Percentiles rank a stretch among this genome's conserved stretches.
These are phyloP conservation scores for Platycnemis pennipes DNA, from an alignment of 2,888 invertebrate genomes.

Conservation along the genomic window DNA sequence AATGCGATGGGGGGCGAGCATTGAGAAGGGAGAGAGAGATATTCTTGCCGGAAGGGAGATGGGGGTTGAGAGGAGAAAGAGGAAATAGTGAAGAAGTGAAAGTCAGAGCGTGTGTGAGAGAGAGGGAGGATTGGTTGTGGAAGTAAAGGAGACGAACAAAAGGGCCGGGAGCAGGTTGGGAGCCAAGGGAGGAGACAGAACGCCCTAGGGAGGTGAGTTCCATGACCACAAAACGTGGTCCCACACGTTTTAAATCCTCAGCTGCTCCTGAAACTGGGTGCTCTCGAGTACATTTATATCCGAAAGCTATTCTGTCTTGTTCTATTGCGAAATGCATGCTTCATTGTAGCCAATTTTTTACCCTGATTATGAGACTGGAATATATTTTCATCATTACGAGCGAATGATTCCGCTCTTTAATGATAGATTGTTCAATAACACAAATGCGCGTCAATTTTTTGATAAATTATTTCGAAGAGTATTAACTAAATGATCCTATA, in stretches of 20 bases:
- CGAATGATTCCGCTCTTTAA: no score
- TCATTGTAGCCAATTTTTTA: no score
- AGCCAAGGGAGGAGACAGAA: neutral
- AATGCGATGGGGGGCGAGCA: neutral
- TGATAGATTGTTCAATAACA: no score
- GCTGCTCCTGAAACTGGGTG: neutral
- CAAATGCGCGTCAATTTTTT: no score
- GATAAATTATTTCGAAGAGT: no score
- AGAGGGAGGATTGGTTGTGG: neutral
- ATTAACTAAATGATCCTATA: no score
- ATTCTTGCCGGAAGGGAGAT: slow-evolving; percentile 4
- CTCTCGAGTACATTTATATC: no score
- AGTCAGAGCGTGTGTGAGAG: slow-evolving; percentile 25
- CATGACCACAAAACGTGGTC: neutral
- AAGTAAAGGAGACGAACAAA: slow-evolving; percentile 49
- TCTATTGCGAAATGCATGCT: no score
- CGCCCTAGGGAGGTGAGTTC: slow-evolving; percentile 30
- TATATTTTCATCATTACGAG: no score
- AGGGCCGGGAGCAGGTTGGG: neutral
- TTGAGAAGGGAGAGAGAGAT: no score
- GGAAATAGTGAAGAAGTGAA: neutral
- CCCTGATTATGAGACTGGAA: no score
- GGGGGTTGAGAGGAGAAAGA: slow-evolving; percentile 34
- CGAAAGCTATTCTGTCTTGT: no score
- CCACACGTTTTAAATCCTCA: neutral